phyloP scores from a whole-genome alignment of 2,888 invertebrate species.

The Macrosiphum euphorbiae region DNA sequence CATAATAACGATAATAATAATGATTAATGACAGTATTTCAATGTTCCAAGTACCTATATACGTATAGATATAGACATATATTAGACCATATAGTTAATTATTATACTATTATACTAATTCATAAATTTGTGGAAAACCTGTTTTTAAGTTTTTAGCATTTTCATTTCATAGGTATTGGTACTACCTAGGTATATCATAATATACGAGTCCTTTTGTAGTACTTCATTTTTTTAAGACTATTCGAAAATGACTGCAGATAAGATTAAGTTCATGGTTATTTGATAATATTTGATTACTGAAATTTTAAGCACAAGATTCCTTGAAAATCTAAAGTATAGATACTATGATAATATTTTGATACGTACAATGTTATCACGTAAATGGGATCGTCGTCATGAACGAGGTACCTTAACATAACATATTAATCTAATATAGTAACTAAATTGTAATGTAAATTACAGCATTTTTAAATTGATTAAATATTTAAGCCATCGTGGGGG shows the following conservation, averaged over 20 bases:
- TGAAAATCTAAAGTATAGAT: neutral
- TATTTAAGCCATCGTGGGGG: neutral
- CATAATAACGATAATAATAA: neutral
- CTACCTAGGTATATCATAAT: too few relatives aligned
- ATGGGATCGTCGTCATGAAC: neutral
- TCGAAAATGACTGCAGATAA: neutral
- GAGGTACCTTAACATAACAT: neutral
- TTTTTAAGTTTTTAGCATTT: slow-evolving; percentile 3
- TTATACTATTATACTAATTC: neutral
- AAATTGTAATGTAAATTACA: neutral
- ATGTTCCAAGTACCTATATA: too few relatives aligned
- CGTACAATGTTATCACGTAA: neutral
- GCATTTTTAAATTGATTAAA: neutral
- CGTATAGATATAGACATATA: too few relatives aligned
- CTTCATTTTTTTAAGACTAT: neutral
- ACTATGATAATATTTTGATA: neutral
- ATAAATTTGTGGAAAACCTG: neutral
- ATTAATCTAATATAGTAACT: neutral
- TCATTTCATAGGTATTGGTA: neutral
- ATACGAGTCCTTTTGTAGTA: neutral
- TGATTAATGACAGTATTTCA: neutral
- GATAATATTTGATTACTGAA: neutral
- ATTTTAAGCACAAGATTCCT: neutral
- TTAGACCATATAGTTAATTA: neutral
- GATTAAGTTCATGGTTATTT: neutral